Evolutionary conservation across 1,140 invertebrate species (phyloP), one percentile per base, ranked within the genome.

Genomic region (Nixonia krombeini): DNA sequence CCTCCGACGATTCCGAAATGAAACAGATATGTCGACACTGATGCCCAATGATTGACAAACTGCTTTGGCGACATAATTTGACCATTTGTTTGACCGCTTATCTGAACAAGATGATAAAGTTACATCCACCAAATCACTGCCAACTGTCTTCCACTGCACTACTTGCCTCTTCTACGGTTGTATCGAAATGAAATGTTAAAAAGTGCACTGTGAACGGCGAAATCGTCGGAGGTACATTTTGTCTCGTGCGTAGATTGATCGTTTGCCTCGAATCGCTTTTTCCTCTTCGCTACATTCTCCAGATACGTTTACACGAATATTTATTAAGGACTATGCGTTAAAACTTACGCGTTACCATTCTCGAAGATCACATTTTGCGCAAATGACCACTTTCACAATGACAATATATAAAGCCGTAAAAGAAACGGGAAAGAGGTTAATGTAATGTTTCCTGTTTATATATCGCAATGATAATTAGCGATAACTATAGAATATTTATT

Each of bases 401-500:
- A 79, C 75, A 68, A 77, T 72, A 70, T 70, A 51, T 41, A 72
- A 76, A 76, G 74, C 74, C 68, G 74, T 65, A 56, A 58, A 68
- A 59, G 40, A 58, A 74, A 50, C 50, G 8, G 58, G 21, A 51
- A 64, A 64, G 63, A 59, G 15, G 17, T 40, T 40, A 40, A 4
- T 18, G 38, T n/a, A 9, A 40, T n/a, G 38, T 37, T 37, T 37
- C 35, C 6, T 37, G 35, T 15, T 37, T 37, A 37, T 17, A 37
- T 17, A 37, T 37, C 35, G 35, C 35, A 37, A 37, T 13, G 3
- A 37, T 12, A 37, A 37, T 37, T 13, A 6, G 7, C 10, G 31
- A 12, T 15, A 37, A 13, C 35, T 37, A 37, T 17, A 37, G 12
- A 37, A 37, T 37, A 37, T 37, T 13, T 12, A 15, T 37, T 13